Base-by-base conservation (phyloP, 92 coral and sea anemone species). In the Bergia puertoricense region DNA sequence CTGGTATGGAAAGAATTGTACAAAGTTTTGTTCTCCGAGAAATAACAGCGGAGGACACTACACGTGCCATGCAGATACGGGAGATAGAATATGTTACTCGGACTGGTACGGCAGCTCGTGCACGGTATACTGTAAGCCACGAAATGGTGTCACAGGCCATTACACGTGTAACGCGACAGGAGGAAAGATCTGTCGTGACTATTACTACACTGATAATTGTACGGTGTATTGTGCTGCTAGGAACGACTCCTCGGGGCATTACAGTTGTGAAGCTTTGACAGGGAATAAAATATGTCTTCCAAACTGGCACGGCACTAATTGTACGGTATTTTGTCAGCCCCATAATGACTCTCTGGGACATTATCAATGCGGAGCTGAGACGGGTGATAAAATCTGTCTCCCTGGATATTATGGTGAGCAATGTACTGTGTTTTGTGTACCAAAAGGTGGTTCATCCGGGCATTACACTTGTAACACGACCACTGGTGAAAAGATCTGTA, bases 81-180 rank as follows among this genome's bases (percentile, higher is more conserved):
- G 98, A 2, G 90, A 80, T 65, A 90, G 45, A 40, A 75, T 90
- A 10, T 96, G 98, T 81, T 41, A 91, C 37, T 62, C 88, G 67
- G 80, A 90, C 93, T 96, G 98, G 98, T 94, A 88, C 85, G 95
- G 97, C 56, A 88, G 65, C 14, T 86, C 84, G 39, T 96, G 98
- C 81, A 85, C 90, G 73, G 86, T 76, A 7, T 79, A 96, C 68
- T 96, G 97, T 77, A 76, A 88, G 57, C 77, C 98, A 80, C 93
- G 94, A 81, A 93, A 96, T 88, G 96, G 90, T 36, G 90, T 69
- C 44, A 54, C 38, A 3, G 98, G 98, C 22, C 97, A 96, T 51
- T 96, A 94, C 81, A 57, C 88, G 23, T 96, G 98, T 77, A 89
- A 94, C 77, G 68, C 51, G 9, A 88, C 86, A 37, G 97, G 97